Evolutionary conservation across 2,888 invertebrate genomes (phyloP).

Genomic region (Drosophila maculinotata): DNA sequence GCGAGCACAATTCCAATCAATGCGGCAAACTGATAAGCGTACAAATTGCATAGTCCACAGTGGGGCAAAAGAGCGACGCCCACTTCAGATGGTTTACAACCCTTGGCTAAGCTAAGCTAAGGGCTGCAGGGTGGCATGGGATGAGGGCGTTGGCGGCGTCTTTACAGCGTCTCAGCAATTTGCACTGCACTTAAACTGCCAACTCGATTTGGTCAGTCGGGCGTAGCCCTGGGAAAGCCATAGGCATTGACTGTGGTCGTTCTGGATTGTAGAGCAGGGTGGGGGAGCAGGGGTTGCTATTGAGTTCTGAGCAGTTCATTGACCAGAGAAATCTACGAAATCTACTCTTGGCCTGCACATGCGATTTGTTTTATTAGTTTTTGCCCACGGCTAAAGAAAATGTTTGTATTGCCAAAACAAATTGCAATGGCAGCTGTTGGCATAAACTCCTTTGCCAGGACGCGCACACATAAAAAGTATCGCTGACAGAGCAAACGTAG

Average conservation of each 20-base stretch:
- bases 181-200: conserved; percentile 74
- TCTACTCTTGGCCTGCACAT: conserved; percentile 71
- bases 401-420: conserved; percentile 61
- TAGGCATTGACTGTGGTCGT: conserved; percentile 36
- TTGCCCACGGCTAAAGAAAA: conserved; percentile 36
- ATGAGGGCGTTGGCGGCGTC: conserved; percentile 27
- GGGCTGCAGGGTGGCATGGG: neutral
- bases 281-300: conserved; percentile 23
- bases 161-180: conserved; percentile 56
- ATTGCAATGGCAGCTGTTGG: conserved; percentile 68
- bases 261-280: neutral
- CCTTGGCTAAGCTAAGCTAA: conserved; percentile 1
- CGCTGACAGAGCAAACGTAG: conserved; percentile 31
- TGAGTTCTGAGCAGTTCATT: conserved; percentile 56
- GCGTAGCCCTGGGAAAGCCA: conserved; percentile 36
- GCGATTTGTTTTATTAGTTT: conserved; percentile 81
- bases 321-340: conserved; percentile 65
- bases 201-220: conserved; percentile 67
- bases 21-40: conserved; percentile 73
- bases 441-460: conserved; percentile 35
- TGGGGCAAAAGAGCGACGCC: conserved; percentile 35
- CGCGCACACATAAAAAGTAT: conserved; percentile 37
- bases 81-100: conserved; percentile 23
- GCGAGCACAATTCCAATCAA: conserved; percentile 67
- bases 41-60: conserved; percentile 64